Conservation (phyloP, 2,888 invertebrate genomes). For the Rhimphoctona megacephalus region DNA sequence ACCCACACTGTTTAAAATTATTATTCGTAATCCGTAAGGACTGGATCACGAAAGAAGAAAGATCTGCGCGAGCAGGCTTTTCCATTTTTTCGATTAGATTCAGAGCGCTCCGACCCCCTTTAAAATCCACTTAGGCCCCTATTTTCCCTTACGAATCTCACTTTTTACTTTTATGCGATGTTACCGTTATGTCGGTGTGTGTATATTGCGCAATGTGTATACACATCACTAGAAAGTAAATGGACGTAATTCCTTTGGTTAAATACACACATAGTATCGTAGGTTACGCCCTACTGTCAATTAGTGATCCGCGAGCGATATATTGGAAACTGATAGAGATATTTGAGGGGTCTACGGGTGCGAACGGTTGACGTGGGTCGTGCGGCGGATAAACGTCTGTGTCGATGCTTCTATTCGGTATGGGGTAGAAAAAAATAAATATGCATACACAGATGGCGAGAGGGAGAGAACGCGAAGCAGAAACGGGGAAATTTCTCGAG, state of each 20-base stretch:
- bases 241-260: not conserved
- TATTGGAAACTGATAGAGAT: not conserved
- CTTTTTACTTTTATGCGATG: slow-evolving; percentile 29
- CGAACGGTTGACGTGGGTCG: not conserved
- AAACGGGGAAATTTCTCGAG: not conserved
- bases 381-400: not conserved
- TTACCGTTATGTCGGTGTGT: not conserved
- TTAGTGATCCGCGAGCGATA: not conserved
- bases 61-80: not conserved
- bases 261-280: not conserved
- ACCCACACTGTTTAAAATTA: slow-evolving; percentile 48
- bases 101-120: slow-evolving; percentile 57
- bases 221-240: too few relatives aligned
- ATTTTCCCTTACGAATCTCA: slow-evolving; percentile 16
- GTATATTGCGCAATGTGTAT: not conserved
- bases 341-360: not conserved
- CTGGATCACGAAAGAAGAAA: not conserved
- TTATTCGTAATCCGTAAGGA: slow-evolving; percentile 56
- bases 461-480: not conserved
- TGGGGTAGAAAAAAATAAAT: not conserved
- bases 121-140: slow-evolving; percentile 61
- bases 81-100: slow-evolving; percentile 44
- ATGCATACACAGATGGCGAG: not conserved
- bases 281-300: not conserved
- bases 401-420: not conserved